phyloP scores from a whole-genome alignment of 1,140 invertebrate species.

The Stegodyphus mimosarum region DNA sequence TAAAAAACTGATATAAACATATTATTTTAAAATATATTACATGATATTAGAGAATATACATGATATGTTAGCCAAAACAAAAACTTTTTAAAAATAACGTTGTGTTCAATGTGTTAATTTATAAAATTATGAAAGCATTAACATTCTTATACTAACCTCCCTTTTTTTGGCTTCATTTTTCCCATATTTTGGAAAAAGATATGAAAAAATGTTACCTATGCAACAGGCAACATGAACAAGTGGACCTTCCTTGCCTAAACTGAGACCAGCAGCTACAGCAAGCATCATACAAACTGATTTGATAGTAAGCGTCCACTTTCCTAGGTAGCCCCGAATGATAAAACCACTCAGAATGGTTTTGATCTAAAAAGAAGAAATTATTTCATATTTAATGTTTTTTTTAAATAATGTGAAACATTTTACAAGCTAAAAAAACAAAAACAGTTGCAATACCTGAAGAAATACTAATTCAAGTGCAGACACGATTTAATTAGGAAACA shows the following conservation, averaged over 20 bases:
- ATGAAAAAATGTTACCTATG: constrained; percentile 94
- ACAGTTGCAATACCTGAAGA: not conserved
- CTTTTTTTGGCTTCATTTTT: constrained; percentile 99
- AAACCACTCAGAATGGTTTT: constrained; percentile 99
- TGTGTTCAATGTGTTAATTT: no score
- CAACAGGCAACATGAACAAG: constrained; percentile 96
- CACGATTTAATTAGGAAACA: no score
- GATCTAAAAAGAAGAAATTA: constrained; percentile 68
- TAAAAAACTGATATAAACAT: no score
- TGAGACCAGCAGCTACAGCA: constrained; percentile 94
- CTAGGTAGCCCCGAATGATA: constrained; percentile 97
- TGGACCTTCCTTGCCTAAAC: constrained; percentile 98
- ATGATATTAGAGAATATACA: no score
- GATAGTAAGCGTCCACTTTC: constrained; percentile 99
- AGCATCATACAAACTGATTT: constrained; percentile 85
- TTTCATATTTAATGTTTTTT: not conserved
- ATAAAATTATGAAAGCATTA: no score
- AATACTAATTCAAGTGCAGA: not conserved
- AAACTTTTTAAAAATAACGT: no score
- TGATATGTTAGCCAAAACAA: no score
- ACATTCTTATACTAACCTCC: constrained; percentile 71
- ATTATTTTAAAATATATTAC: no score
- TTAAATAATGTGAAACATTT: no score
- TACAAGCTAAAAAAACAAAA: not conserved
- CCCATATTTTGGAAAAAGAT: constrained; percentile 99